Percentiles rank a stretch among this genome's conserved stretches.
Evolutionary conservation across 2,888 invertebrate species (phyloP).

Genomic region (Poecilobothrus nobilitatus): DNA sequence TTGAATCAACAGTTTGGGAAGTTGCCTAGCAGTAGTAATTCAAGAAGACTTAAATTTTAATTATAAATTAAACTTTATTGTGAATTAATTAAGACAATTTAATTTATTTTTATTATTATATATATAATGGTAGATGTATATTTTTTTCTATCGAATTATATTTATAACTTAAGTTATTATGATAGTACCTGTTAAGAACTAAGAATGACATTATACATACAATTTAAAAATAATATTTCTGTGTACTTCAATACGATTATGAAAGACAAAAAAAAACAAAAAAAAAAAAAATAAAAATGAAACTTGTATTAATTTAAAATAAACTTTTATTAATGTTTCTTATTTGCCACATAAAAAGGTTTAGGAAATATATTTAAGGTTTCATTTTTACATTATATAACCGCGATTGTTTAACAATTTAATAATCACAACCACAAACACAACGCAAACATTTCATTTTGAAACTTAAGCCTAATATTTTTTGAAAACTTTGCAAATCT

Average conservation of each 20-base stretch:
- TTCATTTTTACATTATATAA: no score
- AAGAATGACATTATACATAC: not conserved
- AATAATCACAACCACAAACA: no score
- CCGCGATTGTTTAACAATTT: no score
- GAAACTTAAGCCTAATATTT: no score
- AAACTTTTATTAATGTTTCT: no score
- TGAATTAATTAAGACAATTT: slow-evolving; percentile 13
- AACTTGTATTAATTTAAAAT: no score
- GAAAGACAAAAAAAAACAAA: not conserved
- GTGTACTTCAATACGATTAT: not conserved
- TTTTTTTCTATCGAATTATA: not conserved
- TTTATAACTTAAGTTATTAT: slow-evolving; percentile 14
- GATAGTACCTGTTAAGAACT: slow-evolving; percentile 15
- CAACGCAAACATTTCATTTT: no score
- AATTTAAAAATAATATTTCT: not conserved
- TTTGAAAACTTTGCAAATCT: no score
- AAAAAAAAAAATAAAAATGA: no score
- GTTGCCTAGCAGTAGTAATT: slow-evolving; percentile 44
- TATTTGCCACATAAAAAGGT: no score
- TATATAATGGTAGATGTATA: not conserved
- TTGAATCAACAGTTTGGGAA: slow-evolving; percentile 51
- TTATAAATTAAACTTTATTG: slow-evolving; percentile 8
- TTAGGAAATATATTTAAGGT: no score
- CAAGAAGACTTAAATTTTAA: slow-evolving; percentile 20
- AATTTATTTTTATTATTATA: slow-evolving; percentile 10